Evolutionary conservation across 2,888 invertebrate genomes (phyloP), one percentile per base, ranked within the genome.

Genomic region (Hypolimnas misippus): DNA sequence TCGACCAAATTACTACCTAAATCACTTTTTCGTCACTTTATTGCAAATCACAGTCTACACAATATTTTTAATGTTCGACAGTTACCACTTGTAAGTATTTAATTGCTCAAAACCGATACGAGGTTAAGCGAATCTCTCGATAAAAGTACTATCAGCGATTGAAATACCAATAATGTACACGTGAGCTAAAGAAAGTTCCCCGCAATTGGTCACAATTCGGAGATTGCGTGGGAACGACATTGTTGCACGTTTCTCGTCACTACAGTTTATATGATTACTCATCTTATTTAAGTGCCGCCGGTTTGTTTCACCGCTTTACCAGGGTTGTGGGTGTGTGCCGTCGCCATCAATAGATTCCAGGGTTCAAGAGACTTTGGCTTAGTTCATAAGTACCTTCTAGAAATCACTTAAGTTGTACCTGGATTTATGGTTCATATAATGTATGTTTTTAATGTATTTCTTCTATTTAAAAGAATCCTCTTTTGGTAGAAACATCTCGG

Each of bases 221-320:
- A 17, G 49, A 12, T 25, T 49, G 44, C 62, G 62, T 63, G 62
- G 49, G 58, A 63, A 54, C 58, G 49, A 46, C 57, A 62, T 49
- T 49, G 49, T 21, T 16, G 31, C 40, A 16, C 40, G 57, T 49
- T 51, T 58, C 62, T 53, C 62, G 57, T 19, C 33, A 31, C 31
- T 44, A 17, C 35, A 25, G 35, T 62, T 44, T 46, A 57, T 56
- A 46, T 52, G 53, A 57, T 49, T 49, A 58, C 53, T 63, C 62
- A 57, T 40, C 53, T 54, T 58, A 50, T 63, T 54, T 63, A 63
- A 63, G 62, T 63, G 52, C 33, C 53, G 49, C 21, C 53, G n/a
- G 52, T 40, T 33, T 56, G 56, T 56, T 46, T 42, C 55, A 44
- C 44, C 55, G 42, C 40, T 40, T 25, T 25, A 4, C 42, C 19